Base-by-base conservation (phyloP, 2,888 invertebrate genomes). In the Syritta pipiens region DNA sequence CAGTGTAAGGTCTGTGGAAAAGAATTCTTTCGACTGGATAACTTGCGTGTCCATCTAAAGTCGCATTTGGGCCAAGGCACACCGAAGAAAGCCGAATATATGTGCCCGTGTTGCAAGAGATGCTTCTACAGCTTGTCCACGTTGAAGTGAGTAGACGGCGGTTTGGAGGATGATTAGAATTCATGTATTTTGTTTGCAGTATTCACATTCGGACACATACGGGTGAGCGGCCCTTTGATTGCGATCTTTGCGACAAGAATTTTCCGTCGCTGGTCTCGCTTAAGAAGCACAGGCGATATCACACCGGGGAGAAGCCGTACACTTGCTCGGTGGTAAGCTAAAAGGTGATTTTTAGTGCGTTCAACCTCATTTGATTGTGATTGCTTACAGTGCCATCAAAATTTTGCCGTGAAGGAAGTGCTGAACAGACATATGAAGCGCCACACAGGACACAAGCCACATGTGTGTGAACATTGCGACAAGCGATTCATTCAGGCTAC, bases 401-500 rank as follows among this genome's bases (percentile, higher is more conserved):
- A 91, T 59, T 96, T 96, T 84, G 93, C 93, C 57, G 95, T 96
- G 0, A 93, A 95, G 83, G 96, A 96, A 86, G 96, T 96, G 65
- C 89, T 95, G 83, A 94, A 94, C 83, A 92, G 95, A 1, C 94
- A 95, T 86, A 91, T 93, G 84, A 90, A 93, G 82, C 93, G 93
- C 0, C 94, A 94, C 85, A 89, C 89, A 0, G 87, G 89, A 1
- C 88, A 88, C 51, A 85, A 86, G 14, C 88, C 88, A 1, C 89
- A 89, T 82, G 83, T 83, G 4, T 89, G 82, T 82, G 88, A 49
- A 84, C 89, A 86, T 83, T 96, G 96, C 85, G 91, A 91, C 6
- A 93, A 93, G 86, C 92, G 94, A n/a, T 96, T 95, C 87, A 96
- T 96, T 68, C 96, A 95, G 88, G 93, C 94, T 6, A 92, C 93